Evolutionary conservation across 2,797 vertebrate genomes (phyloP).

Genomic region (Danio albolineatus): DNA sequence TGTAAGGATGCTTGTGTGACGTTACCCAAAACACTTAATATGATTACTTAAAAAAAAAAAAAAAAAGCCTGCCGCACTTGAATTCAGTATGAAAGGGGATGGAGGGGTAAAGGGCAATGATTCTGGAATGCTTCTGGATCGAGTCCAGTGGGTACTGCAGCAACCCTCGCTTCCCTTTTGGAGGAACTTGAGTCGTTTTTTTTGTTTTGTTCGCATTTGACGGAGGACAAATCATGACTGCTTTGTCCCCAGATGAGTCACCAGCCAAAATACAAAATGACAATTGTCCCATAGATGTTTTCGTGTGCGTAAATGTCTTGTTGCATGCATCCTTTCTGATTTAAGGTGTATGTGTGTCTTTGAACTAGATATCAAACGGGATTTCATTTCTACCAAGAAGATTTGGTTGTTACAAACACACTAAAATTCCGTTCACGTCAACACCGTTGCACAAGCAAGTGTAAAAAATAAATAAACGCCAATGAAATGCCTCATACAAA

Average conservation of each 20-base stretch:
- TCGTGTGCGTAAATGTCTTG: slow-evolving; percentile 55
- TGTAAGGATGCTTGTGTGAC: slow-evolving; percentile 69
- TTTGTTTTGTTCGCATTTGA: slow-evolving; percentile 24
- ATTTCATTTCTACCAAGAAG: slow-evolving; percentile 15
- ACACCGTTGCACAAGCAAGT: slow-evolving; percentile 29
- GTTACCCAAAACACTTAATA: slow-evolving; percentile 76
- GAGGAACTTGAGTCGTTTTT: slow-evolving; percentile 23
- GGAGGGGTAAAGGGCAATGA: slow-evolving; percentile 51
- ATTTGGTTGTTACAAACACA: background rate
- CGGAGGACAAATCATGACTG: slow-evolving; percentile 26
- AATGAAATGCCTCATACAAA: slow-evolving; percentile 33
- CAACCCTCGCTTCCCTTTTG: slow-evolving; percentile 30
- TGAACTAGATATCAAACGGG: slow-evolving; percentile 20
- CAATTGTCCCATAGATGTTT: slow-evolving; percentile 67
- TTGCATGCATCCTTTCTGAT: slow-evolving; percentile 57
- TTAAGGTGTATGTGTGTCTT: slow-evolving; percentile 36
- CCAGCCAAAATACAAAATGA: slow-evolving; percentile 76
- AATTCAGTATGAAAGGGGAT: slow-evolving; percentile 71
- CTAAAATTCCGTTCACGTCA: background rate
- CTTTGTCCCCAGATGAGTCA: slow-evolving; percentile 69
- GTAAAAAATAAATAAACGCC: slow-evolving; percentile 23
- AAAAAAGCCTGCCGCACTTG: slow-evolving; percentile 81
- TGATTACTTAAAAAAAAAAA: slow-evolving; percentile 57
- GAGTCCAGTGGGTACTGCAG: slow-evolving; percentile 43
- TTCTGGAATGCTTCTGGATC: slow-evolving; percentile 35